Base-by-base conservation (phyloP, 2,113 vertebrate genomes). In the Pipa parva region DNA sequence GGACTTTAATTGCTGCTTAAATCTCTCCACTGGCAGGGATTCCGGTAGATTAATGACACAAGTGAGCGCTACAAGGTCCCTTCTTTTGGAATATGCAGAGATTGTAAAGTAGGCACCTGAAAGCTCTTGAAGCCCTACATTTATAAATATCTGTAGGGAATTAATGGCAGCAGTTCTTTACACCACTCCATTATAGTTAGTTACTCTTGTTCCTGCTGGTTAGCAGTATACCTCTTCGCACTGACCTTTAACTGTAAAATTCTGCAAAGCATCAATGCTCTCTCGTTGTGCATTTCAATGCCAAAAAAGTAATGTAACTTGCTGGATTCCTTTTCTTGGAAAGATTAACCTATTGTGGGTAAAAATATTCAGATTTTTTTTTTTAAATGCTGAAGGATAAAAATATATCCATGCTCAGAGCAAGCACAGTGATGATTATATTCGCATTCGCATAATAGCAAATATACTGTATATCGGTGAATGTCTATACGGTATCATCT, bases 1-100 rank as follows among this genome's bases (percentile, higher is more conserved):
- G 11, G 31, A 22, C 21, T 63, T 37, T 52, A 63, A 63, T 63
- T 63, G 45, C 27, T 49, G 12, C 28, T 63, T 63, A 63, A 63
- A 63, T 63, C 61, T 52, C 8, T 29, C 48, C 29, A 37, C 29
- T 52, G 61, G 11, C 21, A 51, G 29, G 21, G 15, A 63, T 49
- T 24, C 21, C 22, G 18, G 45, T 51, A 63, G 61, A 51, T 63
- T 52, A 51, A 52, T 63, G 48, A 50, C 22, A 52, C 61, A 15
- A 25, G 48, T 37, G 33, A 37, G 46, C 37, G 27, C 5, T 18
- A 36, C 60, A 63, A 49, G 60, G 60, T 50, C 45, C 60, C 21
- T 50, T 52, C 48, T 51, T 37, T 28, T 13, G 61, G 15, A 63
- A 52, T 26, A 39, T 52, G 24, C 29, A 36, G 28, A 29, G 29